Evolutionary conservation across 2,113 vertebrate genomes (phyloP).

Genomic region (Lampris megalopsis): DNA sequence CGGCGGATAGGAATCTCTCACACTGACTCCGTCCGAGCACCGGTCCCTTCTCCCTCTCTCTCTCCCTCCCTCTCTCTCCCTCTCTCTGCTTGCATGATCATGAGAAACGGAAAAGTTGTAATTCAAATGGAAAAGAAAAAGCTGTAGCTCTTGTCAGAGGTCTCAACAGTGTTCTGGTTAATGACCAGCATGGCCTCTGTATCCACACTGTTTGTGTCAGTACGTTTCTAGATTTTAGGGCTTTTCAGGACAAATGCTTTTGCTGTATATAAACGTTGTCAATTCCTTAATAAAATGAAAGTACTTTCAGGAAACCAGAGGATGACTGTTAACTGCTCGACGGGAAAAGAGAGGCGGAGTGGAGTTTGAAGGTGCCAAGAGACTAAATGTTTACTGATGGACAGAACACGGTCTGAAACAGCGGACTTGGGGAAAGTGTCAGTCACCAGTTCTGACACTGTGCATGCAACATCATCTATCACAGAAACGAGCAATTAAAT

Average conservation of each 20-base stretch:
- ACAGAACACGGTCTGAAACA: constrained; percentile 47
- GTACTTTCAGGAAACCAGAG: not conserved
- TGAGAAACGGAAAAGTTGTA: no score
- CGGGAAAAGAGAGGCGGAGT: not conserved
- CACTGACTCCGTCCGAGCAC: not conserved
- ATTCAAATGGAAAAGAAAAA: no score
- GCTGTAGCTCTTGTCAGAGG: no score
- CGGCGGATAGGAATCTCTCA: constrained; percentile 29
- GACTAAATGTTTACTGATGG: constrained; percentile 60
- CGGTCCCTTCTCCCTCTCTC: no score
- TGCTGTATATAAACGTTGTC: not conserved
- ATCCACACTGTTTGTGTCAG: no score
- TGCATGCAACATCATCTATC: constrained; percentile 22
- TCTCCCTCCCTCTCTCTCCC: no score
- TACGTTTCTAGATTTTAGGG: no score
- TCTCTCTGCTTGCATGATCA: no score
- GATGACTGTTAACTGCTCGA: not conserved
- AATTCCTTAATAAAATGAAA: not conserved
- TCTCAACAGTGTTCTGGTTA: no score
- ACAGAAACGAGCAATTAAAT: not conserved
- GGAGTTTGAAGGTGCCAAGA: constrained; percentile 19
- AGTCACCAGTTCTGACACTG: constrained; percentile 4
- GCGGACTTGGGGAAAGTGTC: constrained; percentile 8
- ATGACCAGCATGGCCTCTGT: no score
- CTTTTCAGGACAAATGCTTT: no score